Base-by-base conservation (phyloP, 2,797 vertebrate species). In the Pelodytes ibericus region DNA sequence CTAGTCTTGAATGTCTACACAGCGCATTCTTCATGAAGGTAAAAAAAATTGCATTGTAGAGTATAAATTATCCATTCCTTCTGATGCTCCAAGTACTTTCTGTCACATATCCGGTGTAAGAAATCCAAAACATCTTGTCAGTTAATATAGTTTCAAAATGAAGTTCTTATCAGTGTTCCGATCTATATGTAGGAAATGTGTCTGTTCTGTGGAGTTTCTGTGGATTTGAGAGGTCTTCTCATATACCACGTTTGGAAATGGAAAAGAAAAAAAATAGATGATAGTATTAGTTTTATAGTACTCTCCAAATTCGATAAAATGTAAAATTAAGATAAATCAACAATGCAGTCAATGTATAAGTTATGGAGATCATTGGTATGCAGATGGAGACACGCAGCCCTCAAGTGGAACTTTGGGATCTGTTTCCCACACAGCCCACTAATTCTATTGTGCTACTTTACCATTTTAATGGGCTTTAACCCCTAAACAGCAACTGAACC, bases 151-250 rank as follows among this genome's bases (percentile, higher is more conserved):
- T 44, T 44, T 20, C 9, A 6, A 39, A 60, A 41, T 3, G 8
- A 70, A 60, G 77, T n/a, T 11, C 44, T 80, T 79, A 84, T 87
- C 89, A 86, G 74, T 89, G 89, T 36, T 93, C 91, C 3, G 90
- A 81, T 31, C 89, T 82, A 81, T 84, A 91, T 72, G 85, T 27
- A 2, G 92, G 90, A 9, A 93, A 93, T 65, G 90, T 91, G 83
- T 92, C 92, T 6, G 88, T 90, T 75, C 89, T 87, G 26, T 89
- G 91, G 27, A 93, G 89, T 84, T 90, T 91, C 90, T 86, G 51
- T 0, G 90, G 89, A 81, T 88, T 91, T 65, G 86, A 61, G 36
- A 87, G 88, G 78, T 86, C 92, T 93, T 84, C 72, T n/a, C 9
- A 64, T 31, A 3, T 16, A 10, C 27, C 25, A 3, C 11, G 13